Base-by-base conservation (phyloP, 2,113 vertebrate species). In the Chloroceryle aenea region DNA sequence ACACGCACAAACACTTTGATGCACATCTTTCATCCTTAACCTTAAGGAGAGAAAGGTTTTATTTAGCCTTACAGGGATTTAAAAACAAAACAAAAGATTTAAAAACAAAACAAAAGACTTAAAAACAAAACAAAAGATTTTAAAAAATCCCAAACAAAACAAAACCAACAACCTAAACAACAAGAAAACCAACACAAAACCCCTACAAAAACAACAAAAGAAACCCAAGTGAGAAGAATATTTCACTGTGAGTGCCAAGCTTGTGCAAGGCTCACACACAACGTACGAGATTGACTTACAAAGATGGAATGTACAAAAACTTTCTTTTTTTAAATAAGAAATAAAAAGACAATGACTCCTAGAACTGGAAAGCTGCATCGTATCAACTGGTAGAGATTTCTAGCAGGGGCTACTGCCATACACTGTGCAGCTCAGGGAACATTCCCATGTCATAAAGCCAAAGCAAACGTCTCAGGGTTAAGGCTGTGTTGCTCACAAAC, bases 231-330 rank as follows among this genome's bases (percentile, higher is more conserved):
- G 55, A 90, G 55, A 89, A 95, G 58, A 92, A 18, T 89, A 85
- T 89, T 96, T 96, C 95, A 88, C 83, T 89, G 92, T 85, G 74
- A 82, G 66, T 96, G 95, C 90, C 73, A 90, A 96, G 89, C 96
- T 75, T 94, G 95, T 88, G 42, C 96, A 97, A 96, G 95, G 95
- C 85, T 97, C 95, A 97, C 74, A 63, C 91, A 97, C 96, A 89
- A 87, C 88, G 77, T 76, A 86, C 18, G 36, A 95, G 94, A 97
- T 61, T 74, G 83, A 93, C 88, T 90, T 97, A 95, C 73, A 97
- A 95, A 97, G 94, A 96, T 97, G 98, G 98, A 98, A 98, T 98
- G 98, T 98, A 97, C 93, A 98, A 98, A 97, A 96, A 12, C 29
- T 32, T 88, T 73, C n/a, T n/a, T 25, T 38, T 89, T 47, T 38